These are phyloP conservation scores for Arctia plantaginis DNA, from an alignment of 2,888 invertebrate species.

Conservation along the genomic window DNA sequence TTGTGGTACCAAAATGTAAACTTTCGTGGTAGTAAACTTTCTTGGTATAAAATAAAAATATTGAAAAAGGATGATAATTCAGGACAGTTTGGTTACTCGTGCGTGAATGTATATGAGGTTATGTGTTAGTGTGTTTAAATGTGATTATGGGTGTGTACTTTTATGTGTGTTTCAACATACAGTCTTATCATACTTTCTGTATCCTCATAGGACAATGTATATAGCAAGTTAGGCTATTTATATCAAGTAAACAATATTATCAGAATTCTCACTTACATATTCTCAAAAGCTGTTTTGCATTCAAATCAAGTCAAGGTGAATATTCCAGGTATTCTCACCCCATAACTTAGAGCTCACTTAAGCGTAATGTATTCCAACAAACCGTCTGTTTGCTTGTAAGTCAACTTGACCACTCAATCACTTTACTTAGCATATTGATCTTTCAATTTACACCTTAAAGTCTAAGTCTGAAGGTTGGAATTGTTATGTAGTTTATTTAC, in stretches of 20 bases:
- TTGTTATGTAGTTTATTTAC: background rate
- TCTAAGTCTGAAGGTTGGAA: background rate
- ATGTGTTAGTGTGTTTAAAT: too few relatives aligned
- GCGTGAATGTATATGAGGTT: too few relatives aligned
- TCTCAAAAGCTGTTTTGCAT: background rate
- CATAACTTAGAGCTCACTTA: conserved; percentile 18
- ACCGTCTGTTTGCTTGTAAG: conserved; percentile 33
- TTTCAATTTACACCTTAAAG: conserved; percentile 9
- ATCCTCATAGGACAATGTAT: too few relatives aligned
- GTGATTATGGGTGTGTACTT: too few relatives aligned
- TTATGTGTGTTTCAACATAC: too few relatives aligned
- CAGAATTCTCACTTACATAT: background rate
- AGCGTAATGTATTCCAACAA: conserved; percentile 31
- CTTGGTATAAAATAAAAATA: too few relatives aligned
- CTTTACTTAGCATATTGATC: conserved; percentile 17
- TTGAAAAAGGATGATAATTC: too few relatives aligned
- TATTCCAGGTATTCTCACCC: background rate
- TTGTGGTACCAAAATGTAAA: too few relatives aligned
- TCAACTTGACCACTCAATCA: conserved; percentile 41
- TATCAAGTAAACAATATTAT: background rate
- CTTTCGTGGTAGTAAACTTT: too few relatives aligned
- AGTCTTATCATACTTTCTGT: too few relatives aligned
- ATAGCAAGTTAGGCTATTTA: too few relatives aligned
- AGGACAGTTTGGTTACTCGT: too few relatives aligned
- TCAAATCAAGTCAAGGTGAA: background rate